Evolutionary conservation across 2,797 vertebrate genomes (phyloP).

Genomic region (Pygocentrus nattereri): DNA sequence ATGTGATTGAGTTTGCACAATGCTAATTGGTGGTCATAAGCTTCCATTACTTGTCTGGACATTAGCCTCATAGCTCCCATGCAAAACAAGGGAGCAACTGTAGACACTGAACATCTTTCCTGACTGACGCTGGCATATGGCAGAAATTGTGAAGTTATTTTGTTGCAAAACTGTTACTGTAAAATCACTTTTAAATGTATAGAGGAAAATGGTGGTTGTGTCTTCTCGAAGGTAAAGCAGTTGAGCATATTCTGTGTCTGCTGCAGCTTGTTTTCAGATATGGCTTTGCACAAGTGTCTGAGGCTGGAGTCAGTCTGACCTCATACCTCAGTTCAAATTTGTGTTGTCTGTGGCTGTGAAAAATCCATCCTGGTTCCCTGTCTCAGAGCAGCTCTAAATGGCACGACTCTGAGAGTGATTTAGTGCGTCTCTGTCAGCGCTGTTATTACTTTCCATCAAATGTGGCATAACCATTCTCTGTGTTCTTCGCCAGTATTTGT

Average conservation of each 20-base stretch:
- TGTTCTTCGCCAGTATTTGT: background rate
- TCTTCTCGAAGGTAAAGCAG: background rate
- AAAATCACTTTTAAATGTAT: too few relatives aligned
- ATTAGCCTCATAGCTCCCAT: too few relatives aligned
- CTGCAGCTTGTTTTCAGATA: background rate
- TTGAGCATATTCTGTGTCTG: background rate
- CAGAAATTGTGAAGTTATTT: too few relatives aligned
- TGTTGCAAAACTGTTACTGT: too few relatives aligned
- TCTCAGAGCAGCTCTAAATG: background rate
- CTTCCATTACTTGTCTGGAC: too few relatives aligned
- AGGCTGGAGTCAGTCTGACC: background rate
- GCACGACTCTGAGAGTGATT: slow-evolving; percentile 1
- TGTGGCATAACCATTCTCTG: background rate
- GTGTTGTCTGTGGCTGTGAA: slow-evolving; percentile 1
- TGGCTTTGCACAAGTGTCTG: background rate
- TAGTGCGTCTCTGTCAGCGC: background rate
- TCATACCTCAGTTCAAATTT: background rate
- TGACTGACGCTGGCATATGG: too few relatives aligned
- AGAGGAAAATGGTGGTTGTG: too few relatives aligned
- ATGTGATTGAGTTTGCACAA: too few relatives aligned
- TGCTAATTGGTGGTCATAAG: too few relatives aligned
- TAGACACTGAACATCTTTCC: too few relatives aligned
- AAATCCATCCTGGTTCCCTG: background rate
- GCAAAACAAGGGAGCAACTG: too few relatives aligned
- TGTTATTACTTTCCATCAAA: background rate